phyloP scores from a whole-genome alignment of 1,140 invertebrate species.

The Caenorhabditis briggsae region DNA sequence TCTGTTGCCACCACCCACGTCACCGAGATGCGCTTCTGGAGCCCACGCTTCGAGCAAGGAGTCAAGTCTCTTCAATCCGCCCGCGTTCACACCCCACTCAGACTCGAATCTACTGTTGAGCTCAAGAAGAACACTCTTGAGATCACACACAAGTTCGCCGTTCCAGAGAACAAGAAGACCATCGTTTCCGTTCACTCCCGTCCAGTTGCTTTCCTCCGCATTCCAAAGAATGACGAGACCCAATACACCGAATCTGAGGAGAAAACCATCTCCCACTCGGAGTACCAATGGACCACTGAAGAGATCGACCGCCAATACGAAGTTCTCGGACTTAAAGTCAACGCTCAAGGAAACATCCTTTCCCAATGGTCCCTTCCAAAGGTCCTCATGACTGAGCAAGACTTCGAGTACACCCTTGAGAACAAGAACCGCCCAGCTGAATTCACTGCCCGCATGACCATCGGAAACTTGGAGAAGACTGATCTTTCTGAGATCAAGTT shows the following conservation, averaged over 20 bases:
- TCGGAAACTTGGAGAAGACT: conserved; percentile 31
- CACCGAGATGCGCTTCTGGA: conserved; percentile 57
- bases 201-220: conserved; percentile 64
- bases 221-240: conserved; percentile 31
- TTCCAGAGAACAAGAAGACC: conserved; percentile 60
- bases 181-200: conserved; percentile 60
- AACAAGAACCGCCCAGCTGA: conserved; percentile 6
- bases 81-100: conserved; percentile 62
- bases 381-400: conserved; percentile 35
- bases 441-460: neutral
- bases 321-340: conserved; percentile 41
- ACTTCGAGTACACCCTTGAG: conserved; percentile 57
- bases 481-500: conserved; percentile 36
- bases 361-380: conserved; percentile 46
- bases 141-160: conserved; percentile 18
- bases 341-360: conserved; percentile 38
- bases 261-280: conserved; percentile 62
- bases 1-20: conserved; percentile 65
- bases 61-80: conserved; percentile 61
- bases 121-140: conserved; percentile 60
- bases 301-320: conserved; percentile 38
- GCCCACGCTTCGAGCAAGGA: conserved; percentile 65
- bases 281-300: conserved; percentile 26
- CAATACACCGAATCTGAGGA: conserved; percentile 65
- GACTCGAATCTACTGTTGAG: conserved; percentile 13